Conservation (phyloP, 2,113 vertebrate species). For the Heliornis fulica region DNA sequence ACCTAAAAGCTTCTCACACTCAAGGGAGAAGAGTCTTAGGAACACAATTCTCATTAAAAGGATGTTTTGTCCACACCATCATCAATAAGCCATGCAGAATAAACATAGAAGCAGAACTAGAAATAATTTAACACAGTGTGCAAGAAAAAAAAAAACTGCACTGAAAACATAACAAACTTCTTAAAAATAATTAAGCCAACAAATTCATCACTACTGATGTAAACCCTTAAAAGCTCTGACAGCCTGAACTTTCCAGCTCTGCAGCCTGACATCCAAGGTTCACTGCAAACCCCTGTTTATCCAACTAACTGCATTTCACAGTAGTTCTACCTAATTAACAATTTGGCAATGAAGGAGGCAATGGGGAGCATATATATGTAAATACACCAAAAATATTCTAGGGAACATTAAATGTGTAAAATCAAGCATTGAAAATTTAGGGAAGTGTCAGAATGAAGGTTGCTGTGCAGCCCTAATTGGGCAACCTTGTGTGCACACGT, state of each 20-base stretch:
- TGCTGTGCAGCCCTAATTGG: constrained; percentile 56
- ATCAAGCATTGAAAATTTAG: constrained; percentile 38
- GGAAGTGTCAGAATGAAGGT: constrained; percentile 45
- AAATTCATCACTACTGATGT: not conserved
- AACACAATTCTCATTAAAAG: constrained; percentile 1
- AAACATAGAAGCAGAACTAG: constrained; percentile 8
- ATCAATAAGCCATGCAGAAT: constrained; percentile 1
- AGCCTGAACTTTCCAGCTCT: not conserved
- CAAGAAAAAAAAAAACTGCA: not conserved
- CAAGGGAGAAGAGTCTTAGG: not conserved
- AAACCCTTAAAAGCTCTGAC: not conserved
- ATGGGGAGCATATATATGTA: constrained; percentile 48
- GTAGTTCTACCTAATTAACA: constrained; percentile 51
- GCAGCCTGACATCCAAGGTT: not conserved
- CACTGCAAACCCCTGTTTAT: constrained; percentile 22
- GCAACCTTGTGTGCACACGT: constrained; percentile 29
- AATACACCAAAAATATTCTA: constrained; percentile 54
- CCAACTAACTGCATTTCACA: constrained; percentile 24
- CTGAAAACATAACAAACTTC: not conserved
- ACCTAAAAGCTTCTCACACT: not conserved
- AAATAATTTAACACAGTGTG: not conserved
- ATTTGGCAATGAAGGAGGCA: constrained; percentile 37
- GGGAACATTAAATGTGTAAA: constrained; percentile 48
- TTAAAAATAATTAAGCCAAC: constrained; percentile 4
- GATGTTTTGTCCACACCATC: not conserved